A percentile compares a stretch with the other conserved stretches of the same genome.
Evolutionary conservation across 2,888 invertebrate genomes (phyloP).

Genomic region (Temnothorax rugatulus): DNA sequence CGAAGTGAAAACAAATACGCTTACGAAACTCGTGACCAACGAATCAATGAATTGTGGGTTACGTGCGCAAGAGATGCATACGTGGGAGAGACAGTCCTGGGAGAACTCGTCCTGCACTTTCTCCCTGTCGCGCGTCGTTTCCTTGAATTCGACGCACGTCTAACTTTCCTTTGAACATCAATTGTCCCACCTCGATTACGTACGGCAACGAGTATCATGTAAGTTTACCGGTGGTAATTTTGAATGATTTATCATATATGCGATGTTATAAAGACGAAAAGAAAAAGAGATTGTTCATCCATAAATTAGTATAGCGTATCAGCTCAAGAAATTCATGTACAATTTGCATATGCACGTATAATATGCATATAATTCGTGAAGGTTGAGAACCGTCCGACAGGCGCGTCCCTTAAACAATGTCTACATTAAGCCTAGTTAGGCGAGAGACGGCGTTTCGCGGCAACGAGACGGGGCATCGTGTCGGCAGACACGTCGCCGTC

Average conservation of each 20-base stretch:
- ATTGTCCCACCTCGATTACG: conserved; percentile 20
- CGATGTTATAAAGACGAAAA: background rate
- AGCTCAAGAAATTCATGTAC: background rate
- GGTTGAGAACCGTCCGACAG: conserved; percentile 67
- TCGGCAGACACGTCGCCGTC: conserved; percentile 52
- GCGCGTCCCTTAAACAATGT: conserved; percentile 71
- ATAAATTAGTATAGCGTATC: background rate
- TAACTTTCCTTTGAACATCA: conserved; percentile 32
- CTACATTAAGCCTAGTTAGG: conserved; percentile 73
- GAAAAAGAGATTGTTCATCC: background rate
- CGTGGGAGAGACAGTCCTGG: conserved; percentile 72
- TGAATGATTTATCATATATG: background rate
- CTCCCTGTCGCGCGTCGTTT: conserved; percentile 68
- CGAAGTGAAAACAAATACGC: conserved; percentile 64
- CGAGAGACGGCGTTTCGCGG: conserved; percentile 52
- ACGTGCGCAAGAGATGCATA: conserved; percentile 57
- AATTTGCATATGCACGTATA: background rate
- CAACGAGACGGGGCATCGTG: conserved; percentile 45
- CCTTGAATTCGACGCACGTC: conserved; percentile 65
- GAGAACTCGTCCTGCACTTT: conserved; percentile 73
- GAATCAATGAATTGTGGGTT: conserved; percentile 70
- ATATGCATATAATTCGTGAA: background rate
- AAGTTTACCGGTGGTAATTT: background rate
- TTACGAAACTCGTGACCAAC: conserved; percentile 67
- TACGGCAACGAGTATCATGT: background rate